Base-by-base conservation (phyloP, 2,797 vertebrate species). In the Pipistrellus nathusii region DNA sequence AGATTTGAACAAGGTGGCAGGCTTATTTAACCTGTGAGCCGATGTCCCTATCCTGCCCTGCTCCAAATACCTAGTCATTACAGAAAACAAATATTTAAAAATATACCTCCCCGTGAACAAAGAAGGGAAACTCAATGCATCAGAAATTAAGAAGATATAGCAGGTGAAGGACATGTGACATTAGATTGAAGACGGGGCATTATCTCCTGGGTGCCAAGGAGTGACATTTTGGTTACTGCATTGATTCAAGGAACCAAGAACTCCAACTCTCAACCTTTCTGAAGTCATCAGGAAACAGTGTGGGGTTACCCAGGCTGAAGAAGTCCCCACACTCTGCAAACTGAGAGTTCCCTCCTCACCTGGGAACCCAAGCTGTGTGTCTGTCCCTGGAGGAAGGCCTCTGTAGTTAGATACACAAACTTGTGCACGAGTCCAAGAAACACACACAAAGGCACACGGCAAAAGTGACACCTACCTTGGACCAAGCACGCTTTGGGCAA, bases 231-330 rank as follows among this genome's bases (percentile, higher is more conserved):
- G 71, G 53, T 69, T 23, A 53, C 3, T 3, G 64, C 20, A 46
- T 73, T 18, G 14, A 32, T 64, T 27, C 20, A n/a, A 27, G 35
- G n/a, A 57, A 10, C 18, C 2, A 57, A 38, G 25, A 32, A 46
- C 32, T 23, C 5, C 5, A 46, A 14, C 12, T 57, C 9, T 62
- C 27, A 25, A 0, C 11, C 23, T 69, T 84, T 76, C 25, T 44
- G 46, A 25, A 68, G 48, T 1, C 4, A 15, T 55, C 0, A 1
- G 35, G 32, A n/a, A 48, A 46, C 11, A 73, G 7, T 14, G 8
- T 0, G 18, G 3, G n/a, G 59, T 48, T 7, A 8, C 0, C 0
- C 1, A 44, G 2, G 9, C 18, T n/a, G 18, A 30, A 71, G 51
- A 64, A 1, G 14, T 9, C 20, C n/a, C 12, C 23, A 41, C 4